Percentiles rank a stretch among this genome's conserved stretches.
These are phyloP conservation scores for Gisinianus flammeolus DNA, from an alignment of 2,888 invertebrate genomes.

Conservation along the genomic window DNA sequence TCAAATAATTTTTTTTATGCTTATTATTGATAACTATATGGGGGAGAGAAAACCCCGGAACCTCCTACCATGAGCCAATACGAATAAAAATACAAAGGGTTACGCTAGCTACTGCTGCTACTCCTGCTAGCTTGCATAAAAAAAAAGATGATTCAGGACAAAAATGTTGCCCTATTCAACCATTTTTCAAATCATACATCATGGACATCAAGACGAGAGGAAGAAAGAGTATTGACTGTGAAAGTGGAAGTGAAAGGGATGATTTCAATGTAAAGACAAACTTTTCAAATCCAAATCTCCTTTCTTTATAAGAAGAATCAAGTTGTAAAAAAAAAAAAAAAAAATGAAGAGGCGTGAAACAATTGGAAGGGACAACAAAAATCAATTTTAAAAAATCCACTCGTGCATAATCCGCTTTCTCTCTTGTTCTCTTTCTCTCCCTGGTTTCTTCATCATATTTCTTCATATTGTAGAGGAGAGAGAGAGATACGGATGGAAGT, in stretches of 20 bases:
- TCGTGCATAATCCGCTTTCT: not conserved
- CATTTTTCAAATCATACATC: not conserved
- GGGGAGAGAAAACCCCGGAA: not conserved
- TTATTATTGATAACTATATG: too few species aligned
- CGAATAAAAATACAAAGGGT: not conserved
- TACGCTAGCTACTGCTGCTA: too few species aligned
- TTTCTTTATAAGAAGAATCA: not conserved
- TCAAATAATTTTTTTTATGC: too few species aligned
- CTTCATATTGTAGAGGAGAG: too few species aligned
- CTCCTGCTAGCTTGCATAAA: not conserved
- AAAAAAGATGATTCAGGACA: not conserved
- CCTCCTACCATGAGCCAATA: not conserved
- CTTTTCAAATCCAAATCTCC: not conserved
- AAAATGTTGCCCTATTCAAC: not conserved
- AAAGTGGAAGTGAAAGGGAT: not conserved
- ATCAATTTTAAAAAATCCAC: constrained; percentile 3
- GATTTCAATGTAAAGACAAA: not conserved
- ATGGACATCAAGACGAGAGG: not conserved
- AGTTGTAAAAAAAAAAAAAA: not conserved
- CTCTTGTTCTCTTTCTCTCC: too few species aligned
- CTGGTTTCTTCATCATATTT: too few species aligned
- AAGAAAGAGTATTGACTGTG: not conserved
- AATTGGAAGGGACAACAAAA: constrained; percentile 1
- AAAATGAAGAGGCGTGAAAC: not conserved
- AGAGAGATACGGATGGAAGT: too few species aligned